phyloP scores from a whole-genome alignment of 2,113 vertebrate species.

The Bubo bubo region DNA sequence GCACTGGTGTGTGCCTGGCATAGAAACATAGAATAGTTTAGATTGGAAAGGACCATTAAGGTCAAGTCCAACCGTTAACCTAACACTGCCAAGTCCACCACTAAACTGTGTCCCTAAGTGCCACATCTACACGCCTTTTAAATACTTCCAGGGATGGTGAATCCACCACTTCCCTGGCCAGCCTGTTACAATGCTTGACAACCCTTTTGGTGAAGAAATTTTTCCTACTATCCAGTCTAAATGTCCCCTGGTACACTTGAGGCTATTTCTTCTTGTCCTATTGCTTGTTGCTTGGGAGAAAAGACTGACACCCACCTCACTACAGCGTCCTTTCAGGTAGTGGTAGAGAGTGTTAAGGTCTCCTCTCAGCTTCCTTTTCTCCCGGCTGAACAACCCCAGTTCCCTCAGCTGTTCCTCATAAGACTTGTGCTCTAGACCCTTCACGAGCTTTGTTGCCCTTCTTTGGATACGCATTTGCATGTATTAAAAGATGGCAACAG shows the following conservation, averaged over 20 bases:
- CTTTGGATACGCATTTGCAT: neutral
- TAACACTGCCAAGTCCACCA: neutral
- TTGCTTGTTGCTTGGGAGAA: neutral
- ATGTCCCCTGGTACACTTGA: neutral
- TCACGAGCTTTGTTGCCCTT: neutral
- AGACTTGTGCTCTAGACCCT: neutral
- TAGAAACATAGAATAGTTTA: neutral
- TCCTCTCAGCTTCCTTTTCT: neutral
- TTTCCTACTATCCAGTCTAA: neutral
- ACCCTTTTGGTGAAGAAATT: neutral
- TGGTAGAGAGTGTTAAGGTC: fast-evolving
- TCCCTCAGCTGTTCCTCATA: neutral
- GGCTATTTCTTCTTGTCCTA: neutral
- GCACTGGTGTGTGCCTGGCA: neutral
- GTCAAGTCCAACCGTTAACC: neutral
- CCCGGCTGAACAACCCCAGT: neutral
- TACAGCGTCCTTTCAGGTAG: neutral
- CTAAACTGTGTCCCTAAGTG: neutral
- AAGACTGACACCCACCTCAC: neutral
- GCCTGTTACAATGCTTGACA: neutral
- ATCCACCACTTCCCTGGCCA: neutral
- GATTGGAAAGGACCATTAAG: neutral
- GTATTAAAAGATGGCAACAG: neutral
- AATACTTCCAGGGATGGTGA: neutral
- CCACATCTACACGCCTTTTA: neutral